Evolutionary conservation across 2,888 invertebrate genomes (phyloP), one percentile per base, ranked within the genome.

Genomic region (Doris montereyensis): DNA sequence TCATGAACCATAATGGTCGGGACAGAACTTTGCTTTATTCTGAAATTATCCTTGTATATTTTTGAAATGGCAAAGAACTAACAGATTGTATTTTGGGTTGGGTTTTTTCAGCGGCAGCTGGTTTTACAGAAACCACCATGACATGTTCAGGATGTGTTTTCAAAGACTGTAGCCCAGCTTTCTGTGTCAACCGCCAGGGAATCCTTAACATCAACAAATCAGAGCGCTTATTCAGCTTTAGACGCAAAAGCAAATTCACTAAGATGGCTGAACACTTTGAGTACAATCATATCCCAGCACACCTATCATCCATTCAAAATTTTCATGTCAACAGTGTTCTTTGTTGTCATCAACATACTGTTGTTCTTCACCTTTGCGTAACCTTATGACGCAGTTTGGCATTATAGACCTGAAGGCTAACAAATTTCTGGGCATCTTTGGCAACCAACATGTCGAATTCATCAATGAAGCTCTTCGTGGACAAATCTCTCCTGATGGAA

Each of bases 231-330:
- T 91, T 91, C 85, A 88, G 89, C 78, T 90, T 90, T 84, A 83
- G 90, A 67, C 85, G 90, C 76, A 86, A 88, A 65, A 87, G 88
- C 83, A 91, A 90, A 82, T 91, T 91, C 83, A 89, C 90, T 17
- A 90, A 90, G 84, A 90, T 91, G 90, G 90, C 90, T 0, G 90
- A 91, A 84, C 91, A 91, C 85, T 91, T 91, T 82, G 91, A 91
- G 81, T 91, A 91, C 87, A 91, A 91, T 85, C 90, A 91, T 84
- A 91, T 91, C 70, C 91, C 91, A 13, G 91, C 91, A 17, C 91
- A 91, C 83, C 85, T 91, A 81, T 90, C 90, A 0, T 90, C 90
- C 26, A 90, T 91, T 75, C 90, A 91, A 83, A 90, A 91, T 82
- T 91, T 91, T 83, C 89, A 90, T 73, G 90, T 91, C 2, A 89